A percentile compares a stretch with the other conserved stretches of the same genome.
phyloP scores from a whole-genome alignment of 2,888 invertebrate genomes.

The Erebia aethiops region DNA sequence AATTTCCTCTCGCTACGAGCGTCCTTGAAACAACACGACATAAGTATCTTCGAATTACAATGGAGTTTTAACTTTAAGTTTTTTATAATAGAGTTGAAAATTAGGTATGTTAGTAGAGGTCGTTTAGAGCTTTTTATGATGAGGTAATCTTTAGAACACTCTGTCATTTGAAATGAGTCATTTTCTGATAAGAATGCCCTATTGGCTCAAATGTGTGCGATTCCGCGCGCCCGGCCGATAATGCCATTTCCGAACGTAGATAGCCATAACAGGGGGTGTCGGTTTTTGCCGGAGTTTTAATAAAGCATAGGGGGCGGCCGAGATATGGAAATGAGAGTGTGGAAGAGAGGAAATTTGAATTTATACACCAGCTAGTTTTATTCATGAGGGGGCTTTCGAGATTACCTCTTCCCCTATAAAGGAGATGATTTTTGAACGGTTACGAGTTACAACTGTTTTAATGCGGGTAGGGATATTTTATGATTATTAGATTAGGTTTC shows the following conservation, averaged over 20 bases:
- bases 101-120: slow-evolving; percentile 38
- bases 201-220: slow-evolving; percentile 82
- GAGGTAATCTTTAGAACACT: slow-evolving; percentile 76
- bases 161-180: slow-evolving; percentile 88
- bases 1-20: slow-evolving; percentile 84
- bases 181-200: slow-evolving; percentile 87
- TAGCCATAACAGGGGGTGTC: slow-evolving; percentile 75
- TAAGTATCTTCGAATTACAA: slow-evolving; percentile 49
- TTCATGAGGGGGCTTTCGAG: slow-evolving; percentile 66
- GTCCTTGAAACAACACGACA: slow-evolving; percentile 59
- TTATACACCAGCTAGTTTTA: slow-evolving; percentile 81
- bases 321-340: slow-evolving; percentile 82
- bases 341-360: slow-evolving; percentile 82
- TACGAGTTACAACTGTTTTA: slow-evolving; percentile 41
- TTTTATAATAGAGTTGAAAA: slow-evolving; percentile 47
- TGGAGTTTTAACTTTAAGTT: slow-evolving; percentile 43
- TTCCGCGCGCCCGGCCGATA: slow-evolving; percentile 73
- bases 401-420: slow-evolving; percentile 37
- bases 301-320: slow-evolving; percentile 77
- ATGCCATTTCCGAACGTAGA: slow-evolving; percentile 80
- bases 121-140: slow-evolving; percentile 62
- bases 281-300: slow-evolving; percentile 81
- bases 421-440: slow-evolving; percentile 44
- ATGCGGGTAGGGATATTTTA: slow-evolving; percentile 12
- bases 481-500: slow-evolving; percentile 13